A percentile compares a stretch with the other conserved stretches of the same genome.
phyloP scores from a whole-genome alignment of 2,797 vertebrate genomes.

The Bufotes viridis region DNA sequence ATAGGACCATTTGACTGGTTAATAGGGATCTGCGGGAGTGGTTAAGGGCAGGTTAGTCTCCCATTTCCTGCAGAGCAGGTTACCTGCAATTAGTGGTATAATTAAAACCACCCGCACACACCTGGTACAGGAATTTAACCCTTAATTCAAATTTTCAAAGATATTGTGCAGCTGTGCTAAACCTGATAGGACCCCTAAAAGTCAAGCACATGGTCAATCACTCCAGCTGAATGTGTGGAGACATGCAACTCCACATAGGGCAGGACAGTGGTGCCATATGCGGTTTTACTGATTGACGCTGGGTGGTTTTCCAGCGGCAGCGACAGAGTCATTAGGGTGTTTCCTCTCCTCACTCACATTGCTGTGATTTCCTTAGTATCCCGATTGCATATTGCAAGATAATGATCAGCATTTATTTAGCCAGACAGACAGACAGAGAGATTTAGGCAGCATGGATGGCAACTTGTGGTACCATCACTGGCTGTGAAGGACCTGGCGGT shows the following conservation, averaged over 20 bases:
- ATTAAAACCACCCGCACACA: conserved; percentile 50
- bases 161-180: not conserved
- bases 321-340: conserved; percentile 57
- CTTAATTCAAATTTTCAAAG: not conserved
- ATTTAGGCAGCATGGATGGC: not conserved
- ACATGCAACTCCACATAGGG: not conserved
- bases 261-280: not conserved
- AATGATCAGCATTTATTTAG: conserved; percentile 4
- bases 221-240: not conserved
- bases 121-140: conserved; percentile 50
- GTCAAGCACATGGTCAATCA: too few species aligned
- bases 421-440: not conserved
- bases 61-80: conserved; percentile 54
- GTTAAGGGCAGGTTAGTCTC: conserved; percentile 26
- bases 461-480: not conserved
- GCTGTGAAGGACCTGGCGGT: not conserved
- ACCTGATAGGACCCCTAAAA: not conserved
- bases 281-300: not conserved
- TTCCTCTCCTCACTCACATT: conserved; percentile 45
- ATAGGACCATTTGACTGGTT: not conserved
- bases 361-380: conserved; percentile 28
- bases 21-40: not conserved
- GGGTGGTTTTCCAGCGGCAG: not conserved
- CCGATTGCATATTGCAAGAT: conserved; percentile 11
- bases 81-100: conserved; percentile 51